Conservation (phyloP, 30 jellyfish, hydroid and myxozoan species). For the Sanderia malayensis region DNA sequence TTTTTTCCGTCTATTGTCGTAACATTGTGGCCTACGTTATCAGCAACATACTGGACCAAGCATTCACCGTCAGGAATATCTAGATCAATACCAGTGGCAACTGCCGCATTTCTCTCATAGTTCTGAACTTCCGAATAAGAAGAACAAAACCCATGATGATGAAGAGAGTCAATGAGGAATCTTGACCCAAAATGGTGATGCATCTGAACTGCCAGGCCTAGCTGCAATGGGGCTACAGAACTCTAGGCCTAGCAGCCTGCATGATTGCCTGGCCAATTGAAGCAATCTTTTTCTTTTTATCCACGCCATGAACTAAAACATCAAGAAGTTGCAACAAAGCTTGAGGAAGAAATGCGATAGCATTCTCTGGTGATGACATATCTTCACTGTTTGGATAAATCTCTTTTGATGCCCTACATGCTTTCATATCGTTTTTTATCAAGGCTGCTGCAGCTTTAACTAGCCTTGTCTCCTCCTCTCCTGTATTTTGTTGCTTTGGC, state of each 20-base stretch:
- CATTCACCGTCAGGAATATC: slow-evolving; percentile 6
- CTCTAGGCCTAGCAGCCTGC: slow-evolving; percentile 27
- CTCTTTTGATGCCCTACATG: slow-evolving; percentile 1
- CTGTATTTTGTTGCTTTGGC: slow-evolving; percentile 15
- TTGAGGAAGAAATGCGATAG: slow-evolving; percentile 12
- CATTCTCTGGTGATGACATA: slow-evolving; percentile 5
- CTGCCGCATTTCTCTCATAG: slow-evolving; percentile 46
- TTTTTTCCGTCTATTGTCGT: background rate
- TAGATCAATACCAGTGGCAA: slow-evolving; percentile 16
- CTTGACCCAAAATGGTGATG: slow-evolving; percentile 12
- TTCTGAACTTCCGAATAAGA: slow-evolving; percentile 30
- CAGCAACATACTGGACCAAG: background rate
- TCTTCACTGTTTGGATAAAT: slow-evolving; percentile 28
- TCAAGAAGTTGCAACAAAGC: slow-evolving; percentile 13
- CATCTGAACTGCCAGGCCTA: slow-evolving; percentile 18
- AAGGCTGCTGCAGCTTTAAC: slow-evolving; percentile 44
- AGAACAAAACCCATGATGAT: slow-evolving; percentile 37
- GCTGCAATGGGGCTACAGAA: slow-evolving; percentile 31
- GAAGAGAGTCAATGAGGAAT: slow-evolving; percentile 19
- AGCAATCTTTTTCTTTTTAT: background rate
- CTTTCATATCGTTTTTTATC: slow-evolving; percentile 27
- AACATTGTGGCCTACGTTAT: background rate
- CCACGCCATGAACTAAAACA: background rate
- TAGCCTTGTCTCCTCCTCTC: slow-evolving; percentile 10
- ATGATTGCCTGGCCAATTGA: slow-evolving; percentile 15